phyloP scores from a whole-genome alignment of 2,888 invertebrate genomes.

The Boloria euphrosyne region DNA sequence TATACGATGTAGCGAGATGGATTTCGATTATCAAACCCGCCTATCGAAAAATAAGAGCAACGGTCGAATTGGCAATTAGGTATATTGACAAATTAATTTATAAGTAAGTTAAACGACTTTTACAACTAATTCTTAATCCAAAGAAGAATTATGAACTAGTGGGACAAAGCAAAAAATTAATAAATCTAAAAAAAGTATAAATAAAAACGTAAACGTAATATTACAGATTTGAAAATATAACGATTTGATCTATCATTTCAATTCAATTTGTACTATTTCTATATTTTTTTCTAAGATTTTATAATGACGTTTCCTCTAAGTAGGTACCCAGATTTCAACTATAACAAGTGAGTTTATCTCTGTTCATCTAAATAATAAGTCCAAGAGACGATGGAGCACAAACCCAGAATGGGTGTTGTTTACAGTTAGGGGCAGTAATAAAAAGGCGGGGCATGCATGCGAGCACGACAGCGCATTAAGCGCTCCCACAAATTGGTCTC shows the following conservation, averaged over 20 bases:
- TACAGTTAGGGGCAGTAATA: slow-evolving; percentile 80
- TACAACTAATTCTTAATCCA: too few species aligned
- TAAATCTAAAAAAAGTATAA: too few species aligned
- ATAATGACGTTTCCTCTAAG: not conserved
- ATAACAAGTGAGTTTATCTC: slow-evolving; percentile 31
- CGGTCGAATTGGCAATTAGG: too few species aligned
- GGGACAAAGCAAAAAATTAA: too few species aligned
- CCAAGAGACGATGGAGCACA: slow-evolving; percentile 34
- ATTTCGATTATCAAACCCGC: not conserved
- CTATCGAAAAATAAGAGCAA: slow-evolving; percentile 1
- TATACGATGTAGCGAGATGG: slow-evolving; percentile 4
- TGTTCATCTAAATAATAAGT: slow-evolving; percentile 29
- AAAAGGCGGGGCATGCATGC: slow-evolving; percentile 78
- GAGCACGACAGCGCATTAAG: slow-evolving; percentile 74
- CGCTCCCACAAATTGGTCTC: slow-evolving; percentile 75
- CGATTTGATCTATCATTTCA: too few species aligned
- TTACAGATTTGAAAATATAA: too few species aligned
- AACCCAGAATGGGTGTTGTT: slow-evolving; percentile 73
- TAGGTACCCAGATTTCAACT: not conserved
- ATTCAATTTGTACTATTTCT: too few species aligned
- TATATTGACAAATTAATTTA: too few species aligned
- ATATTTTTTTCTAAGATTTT: too few species aligned
- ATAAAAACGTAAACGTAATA: too few species aligned
- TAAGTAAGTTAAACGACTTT: too few species aligned
- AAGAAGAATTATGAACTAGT: too few species aligned